These are phyloP conservation scores for Platalea minor DNA, from an alignment of 2,797 vertebrate species.

Conservation along the genomic window DNA sequence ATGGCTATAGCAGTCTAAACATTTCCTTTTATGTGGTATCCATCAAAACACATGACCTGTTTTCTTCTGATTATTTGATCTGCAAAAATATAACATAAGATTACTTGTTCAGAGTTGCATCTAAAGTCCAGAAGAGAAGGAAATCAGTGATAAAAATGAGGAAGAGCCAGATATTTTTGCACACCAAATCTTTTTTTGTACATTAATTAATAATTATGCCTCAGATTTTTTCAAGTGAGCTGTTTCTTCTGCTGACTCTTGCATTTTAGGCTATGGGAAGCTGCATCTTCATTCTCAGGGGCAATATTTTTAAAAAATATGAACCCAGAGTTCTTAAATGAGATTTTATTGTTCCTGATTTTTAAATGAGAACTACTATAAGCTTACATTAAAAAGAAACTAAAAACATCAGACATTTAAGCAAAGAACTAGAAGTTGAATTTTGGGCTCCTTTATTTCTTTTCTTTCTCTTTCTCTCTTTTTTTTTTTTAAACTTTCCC, in stretches of 20 bases:
- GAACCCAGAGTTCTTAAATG: neutral
- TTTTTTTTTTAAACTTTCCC: neutral
- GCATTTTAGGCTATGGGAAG: neutral
- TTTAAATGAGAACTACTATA: neutral
- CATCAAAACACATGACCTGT: neutral
- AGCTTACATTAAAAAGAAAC: neutral
- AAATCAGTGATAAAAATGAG: neutral
- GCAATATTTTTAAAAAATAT: neutral
- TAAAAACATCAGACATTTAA: neutral
- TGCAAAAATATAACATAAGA: neutral
- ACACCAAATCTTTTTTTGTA: neutral
- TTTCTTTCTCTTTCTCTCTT: neutral
- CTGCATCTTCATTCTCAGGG: slow-evolving; percentile 19
- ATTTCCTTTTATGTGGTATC: neutral
- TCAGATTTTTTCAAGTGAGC: neutral
- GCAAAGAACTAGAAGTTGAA: neutral
- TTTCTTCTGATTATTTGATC: slow-evolving; percentile 1
- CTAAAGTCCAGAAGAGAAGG: neutral
- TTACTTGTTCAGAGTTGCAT: neutral
- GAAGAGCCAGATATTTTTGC: neutral
- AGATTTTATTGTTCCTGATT: neutral
- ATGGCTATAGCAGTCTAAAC: neutral
- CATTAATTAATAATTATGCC: slow-evolving; percentile 41
- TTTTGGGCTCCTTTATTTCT: neutral
- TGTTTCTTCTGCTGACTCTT: slow-evolving; percentile 39